Evolutionary conservation across 1,140 invertebrate species (phyloP).

Genomic region (Saxidomus purpurata): DNA sequence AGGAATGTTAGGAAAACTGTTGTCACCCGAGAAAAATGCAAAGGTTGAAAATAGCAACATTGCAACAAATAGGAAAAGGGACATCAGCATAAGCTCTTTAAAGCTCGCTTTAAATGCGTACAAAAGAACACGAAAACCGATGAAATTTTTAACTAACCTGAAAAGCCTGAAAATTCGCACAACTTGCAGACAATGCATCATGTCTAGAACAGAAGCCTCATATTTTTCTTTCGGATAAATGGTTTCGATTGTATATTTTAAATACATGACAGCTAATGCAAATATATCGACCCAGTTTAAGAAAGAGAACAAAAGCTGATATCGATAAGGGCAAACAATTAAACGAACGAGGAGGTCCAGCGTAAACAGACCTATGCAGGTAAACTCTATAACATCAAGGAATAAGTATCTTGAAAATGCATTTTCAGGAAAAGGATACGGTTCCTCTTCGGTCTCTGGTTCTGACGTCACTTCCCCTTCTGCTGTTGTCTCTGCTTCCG

Average conservation of each 20-base stretch:
- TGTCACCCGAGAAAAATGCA: constrained; percentile 72
- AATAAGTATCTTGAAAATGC: constrained; percentile 13
- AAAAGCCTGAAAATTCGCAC: constrained; percentile 77
- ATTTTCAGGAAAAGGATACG: constrained; percentile 22
- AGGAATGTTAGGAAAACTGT: constrained; percentile 91
- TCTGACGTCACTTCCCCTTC: too few species aligned
- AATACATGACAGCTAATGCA: constrained; percentile 49
- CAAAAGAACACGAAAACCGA: constrained; percentile 98
- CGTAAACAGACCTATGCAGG: constrained; percentile 30
- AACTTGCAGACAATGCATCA: constrained; percentile 68
- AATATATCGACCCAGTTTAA: constrained; percentile 57
- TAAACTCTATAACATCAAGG: constrained; percentile 44
- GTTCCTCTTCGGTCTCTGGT: background rate
- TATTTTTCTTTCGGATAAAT: constrained; percentile 51
- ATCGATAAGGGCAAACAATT: constrained; percentile 21
- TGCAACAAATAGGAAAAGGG: constrained; percentile 72
- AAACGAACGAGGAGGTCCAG: constrained; percentile 2
- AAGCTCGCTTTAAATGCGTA: constrained; percentile 89
- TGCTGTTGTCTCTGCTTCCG: constrained; percentile 70
- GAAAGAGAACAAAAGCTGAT: constrained; percentile 23
- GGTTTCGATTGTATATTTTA: constrained; percentile 23
- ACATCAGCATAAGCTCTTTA: constrained; percentile 71
- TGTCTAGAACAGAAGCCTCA: constrained; percentile 50
- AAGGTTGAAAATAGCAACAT: constrained; percentile 74
- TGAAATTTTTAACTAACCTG: constrained; percentile 90